Base-by-base conservation (phyloP, 2,113 vertebrate species). In the Notiomystis cincta region DNA sequence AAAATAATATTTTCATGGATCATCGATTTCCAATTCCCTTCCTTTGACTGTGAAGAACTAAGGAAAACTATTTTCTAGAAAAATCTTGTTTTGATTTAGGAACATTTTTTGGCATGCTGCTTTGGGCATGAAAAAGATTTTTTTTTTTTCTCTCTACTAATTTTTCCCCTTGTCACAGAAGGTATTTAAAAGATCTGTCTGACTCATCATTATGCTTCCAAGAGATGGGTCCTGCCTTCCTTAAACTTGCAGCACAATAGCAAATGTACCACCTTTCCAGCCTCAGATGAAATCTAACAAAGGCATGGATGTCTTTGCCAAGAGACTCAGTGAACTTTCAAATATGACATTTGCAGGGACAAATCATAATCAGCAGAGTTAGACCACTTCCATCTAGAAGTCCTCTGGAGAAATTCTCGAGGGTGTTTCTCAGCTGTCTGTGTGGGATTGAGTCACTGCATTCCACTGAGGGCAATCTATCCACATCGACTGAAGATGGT, bases 251-350 rank as follows among this genome's bases (percentile, higher is more conserved):
- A 62, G 33, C 31, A 67, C 22, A 65, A 42, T 7, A 87, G 37
- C 47, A 94, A 57, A 57, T 20, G 14, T 45, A 44, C 17, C 24
- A 25, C 25, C 16, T 2, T 33, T 88, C 14, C 33, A 42, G 28
- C 28, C 37, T 60, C 24, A 82, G 25, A 81, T 17, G 11, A 75
- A 79, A 24, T 47, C 56, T 47, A 62, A 66, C 45, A 64, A 38
- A 95, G 27, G 57, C 22, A 25, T 18, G 40, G 37, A 87, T 76
- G 25, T 47, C 45, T 86, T 93, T 82, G 82, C 75, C 61, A 95
- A 82, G 33, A 75, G 88, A 92, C 14, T 73, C 82, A 50, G n/a
- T 90, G 95, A 96, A 89, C 86, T 93, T 96, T 96, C 79, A 87
- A 82, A 91, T 38, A 60, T 95, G 95, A 96, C 87, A 93, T 94